Base-by-base conservation (phyloP, 1,140 invertebrate species). In the Harlomillsia oculata region DNA sequence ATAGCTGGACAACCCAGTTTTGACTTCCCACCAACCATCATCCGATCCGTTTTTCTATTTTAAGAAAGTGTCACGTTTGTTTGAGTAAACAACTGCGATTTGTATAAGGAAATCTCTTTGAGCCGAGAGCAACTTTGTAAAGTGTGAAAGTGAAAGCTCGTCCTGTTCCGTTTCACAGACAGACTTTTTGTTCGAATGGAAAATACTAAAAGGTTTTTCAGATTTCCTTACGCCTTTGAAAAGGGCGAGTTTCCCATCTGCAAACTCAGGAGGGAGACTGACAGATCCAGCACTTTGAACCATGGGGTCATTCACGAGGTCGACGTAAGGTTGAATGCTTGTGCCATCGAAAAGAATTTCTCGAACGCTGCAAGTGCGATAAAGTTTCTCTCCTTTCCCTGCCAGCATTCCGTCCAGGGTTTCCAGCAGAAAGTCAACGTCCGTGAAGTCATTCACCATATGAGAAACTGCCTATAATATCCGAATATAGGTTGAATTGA, bases 31-130 rank as follows among this genome's bases (percentile, higher is more conserved):
- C 5, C n/a, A 26, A 0, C 20, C 36, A 13, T 43, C 34, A 43
- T 37, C 25, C 9, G 20, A 3, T 1, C 23, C 36, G 18, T 51
- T 40, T 44, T 23, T 57, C 81, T 82, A 55, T n/a, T 65, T 21
- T 26, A 45, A 3, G 25, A 32, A 20, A n/a, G n/a, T n/a, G n/a
- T n/a, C n/a, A n/a, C n/a, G n/a, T n/a, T n/a, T n/a, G n/a, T n/a
- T n/a, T n/a, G n/a, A n/a, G n/a, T n/a, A n/a, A n/a, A n/a, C n/a
- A n/a, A n/a, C n/a, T n/a, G n/a, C n/a, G n/a, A n/a, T n/a, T n/a
- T n/a, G n/a, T n/a, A n/a, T n/a, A n/a, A n/a, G n/a, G n/a, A n/a
- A n/a, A n/a, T n/a, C n/a, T n/a, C n/a, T n/a, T n/a, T n/a, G n/a
- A n/a, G n/a, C n/a, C n/a, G n/a, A n/a, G n/a, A n/a, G n/a, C n/a